Conservation (phyloP, 2,113 vertebrate genomes). For the Mastomys natalensis region DNA sequence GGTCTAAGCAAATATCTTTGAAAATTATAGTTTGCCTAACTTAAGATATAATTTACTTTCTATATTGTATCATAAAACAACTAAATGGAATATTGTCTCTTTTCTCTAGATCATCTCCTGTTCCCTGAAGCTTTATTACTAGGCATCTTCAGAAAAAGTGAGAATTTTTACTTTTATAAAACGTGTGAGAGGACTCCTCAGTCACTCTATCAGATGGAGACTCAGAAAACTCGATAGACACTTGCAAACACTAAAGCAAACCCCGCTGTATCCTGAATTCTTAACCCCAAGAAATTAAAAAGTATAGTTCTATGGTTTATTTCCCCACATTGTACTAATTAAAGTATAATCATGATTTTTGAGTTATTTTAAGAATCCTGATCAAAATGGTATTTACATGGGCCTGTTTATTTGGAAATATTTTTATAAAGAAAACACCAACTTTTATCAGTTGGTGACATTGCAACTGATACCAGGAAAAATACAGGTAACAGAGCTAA, state of each 20-base stretch:
- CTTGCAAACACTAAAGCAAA: background rate
- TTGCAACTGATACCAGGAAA: background rate
- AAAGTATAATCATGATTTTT: background rate
- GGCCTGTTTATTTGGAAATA: background rate
- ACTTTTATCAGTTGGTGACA: background rate
- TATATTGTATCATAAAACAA: background rate
- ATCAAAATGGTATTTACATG: background rate
- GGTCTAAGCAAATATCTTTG: background rate
- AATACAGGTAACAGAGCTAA: background rate
- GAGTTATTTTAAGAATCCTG: background rate
- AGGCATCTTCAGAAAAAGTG: background rate
- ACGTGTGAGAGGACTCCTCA: no score
- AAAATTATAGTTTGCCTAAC: conserved; percentile 50
- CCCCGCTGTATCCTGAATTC: background rate
- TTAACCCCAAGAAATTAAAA: background rate
- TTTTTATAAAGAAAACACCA: background rate
- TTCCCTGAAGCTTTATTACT: background rate
- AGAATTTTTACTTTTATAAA: background rate
- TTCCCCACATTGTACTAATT: background rate
- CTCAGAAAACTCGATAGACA: background rate
- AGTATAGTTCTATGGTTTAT: background rate
- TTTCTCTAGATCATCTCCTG: background rate
- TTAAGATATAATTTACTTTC: conserved; percentile 32
- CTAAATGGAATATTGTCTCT: background rate
- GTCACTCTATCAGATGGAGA: background rate